phyloP scores from a whole-genome alignment of 2,888 invertebrate species.

The Heliconius cydno region DNA sequence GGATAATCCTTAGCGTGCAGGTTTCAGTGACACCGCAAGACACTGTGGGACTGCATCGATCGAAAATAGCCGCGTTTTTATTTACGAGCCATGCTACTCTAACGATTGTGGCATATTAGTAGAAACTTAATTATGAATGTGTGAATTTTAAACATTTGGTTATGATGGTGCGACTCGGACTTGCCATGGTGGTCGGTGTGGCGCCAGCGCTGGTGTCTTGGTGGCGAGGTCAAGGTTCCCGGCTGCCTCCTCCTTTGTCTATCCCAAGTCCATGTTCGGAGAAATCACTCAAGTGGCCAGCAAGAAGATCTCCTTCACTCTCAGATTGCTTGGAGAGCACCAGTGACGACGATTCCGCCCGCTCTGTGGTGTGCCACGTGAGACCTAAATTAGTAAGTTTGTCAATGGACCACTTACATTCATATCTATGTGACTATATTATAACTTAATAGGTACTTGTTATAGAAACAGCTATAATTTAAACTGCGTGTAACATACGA shows the following conservation, averaged over 20 bases:
- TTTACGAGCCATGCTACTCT: constrained; percentile 64
- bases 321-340: constrained; percentile 79
- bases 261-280: constrained; percentile 56
- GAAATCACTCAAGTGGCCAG: constrained; percentile 68
- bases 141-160: constrained; percentile 44
- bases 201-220: constrained; percentile 79
- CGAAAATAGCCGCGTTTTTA: constrained; percentile 67
- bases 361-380: constrained; percentile 77
- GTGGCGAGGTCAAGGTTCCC: constrained; percentile 73
- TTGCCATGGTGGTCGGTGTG: constrained; percentile 81
- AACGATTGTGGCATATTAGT: constrained; percentile 47
- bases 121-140: constrained; percentile 49
- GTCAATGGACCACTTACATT: background rate
- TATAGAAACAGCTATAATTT: background rate
- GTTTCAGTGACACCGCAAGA: constrained; percentile 65
- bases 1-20: constrained; percentile 58
- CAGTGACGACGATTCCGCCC: constrained; percentile 77
- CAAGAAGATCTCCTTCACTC: constrained; percentile 73
- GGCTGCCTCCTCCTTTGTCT: constrained; percentile 61
- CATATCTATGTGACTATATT: background rate
- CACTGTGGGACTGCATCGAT: constrained; percentile 66
- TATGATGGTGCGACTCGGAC: constrained; percentile 74
- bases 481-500: background rate
- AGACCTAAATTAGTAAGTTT: constrained; percentile 77
- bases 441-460: background rate